A percentile compares a stretch with the other conserved stretches of the same genome.
phyloP scores from a whole-genome alignment of 2,888 invertebrate genomes.

The Andrena fulva region DNA sequence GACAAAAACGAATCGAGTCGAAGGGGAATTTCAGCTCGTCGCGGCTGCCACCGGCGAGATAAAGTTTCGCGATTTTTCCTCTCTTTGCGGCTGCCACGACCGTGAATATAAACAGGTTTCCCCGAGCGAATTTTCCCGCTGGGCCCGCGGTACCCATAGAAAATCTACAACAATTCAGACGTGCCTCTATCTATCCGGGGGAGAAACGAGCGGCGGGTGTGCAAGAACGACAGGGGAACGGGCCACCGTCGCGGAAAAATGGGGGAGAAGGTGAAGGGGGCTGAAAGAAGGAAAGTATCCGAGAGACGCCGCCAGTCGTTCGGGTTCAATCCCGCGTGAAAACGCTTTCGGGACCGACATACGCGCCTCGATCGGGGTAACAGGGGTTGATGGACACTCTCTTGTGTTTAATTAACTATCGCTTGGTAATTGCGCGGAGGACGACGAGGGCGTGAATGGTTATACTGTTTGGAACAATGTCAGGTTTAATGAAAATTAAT shows the following conservation, averaged over 20 bases:
- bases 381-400: neutral
- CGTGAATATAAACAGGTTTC: constrained; percentile 76
- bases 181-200: constrained; percentile 52
- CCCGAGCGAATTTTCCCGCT: constrained; percentile 59
- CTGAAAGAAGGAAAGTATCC: constrained; percentile 45
- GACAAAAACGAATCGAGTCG: constrained; percentile 2
- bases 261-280: neutral
- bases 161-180: constrained; percentile 80
- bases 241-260: constrained; percentile 36
- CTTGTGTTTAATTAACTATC: constrained; percentile 7
- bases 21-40: constrained; percentile 45
- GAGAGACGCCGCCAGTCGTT: constrained; percentile 55
- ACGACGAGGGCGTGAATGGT: too few relatives aligned
- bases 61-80: constrained; percentile 77
- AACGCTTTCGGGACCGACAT: constrained; percentile 65
- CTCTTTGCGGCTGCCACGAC: constrained; percentile 41
- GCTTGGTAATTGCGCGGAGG: neutral
- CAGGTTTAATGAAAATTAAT: too few relatives aligned
- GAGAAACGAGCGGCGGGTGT: constrained; percentile 48
- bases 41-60: constrained; percentile 65
- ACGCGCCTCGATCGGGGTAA: neutral
- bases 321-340: constrained; percentile 75
- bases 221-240: constrained; percentile 24
- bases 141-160: constrained; percentile 73
- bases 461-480: too few relatives aligned